These are phyloP conservation scores for Corythornis vintsioides DNA, from an alignment of 2,113 vertebrate genomes.

Conservation along the genomic window DNA sequence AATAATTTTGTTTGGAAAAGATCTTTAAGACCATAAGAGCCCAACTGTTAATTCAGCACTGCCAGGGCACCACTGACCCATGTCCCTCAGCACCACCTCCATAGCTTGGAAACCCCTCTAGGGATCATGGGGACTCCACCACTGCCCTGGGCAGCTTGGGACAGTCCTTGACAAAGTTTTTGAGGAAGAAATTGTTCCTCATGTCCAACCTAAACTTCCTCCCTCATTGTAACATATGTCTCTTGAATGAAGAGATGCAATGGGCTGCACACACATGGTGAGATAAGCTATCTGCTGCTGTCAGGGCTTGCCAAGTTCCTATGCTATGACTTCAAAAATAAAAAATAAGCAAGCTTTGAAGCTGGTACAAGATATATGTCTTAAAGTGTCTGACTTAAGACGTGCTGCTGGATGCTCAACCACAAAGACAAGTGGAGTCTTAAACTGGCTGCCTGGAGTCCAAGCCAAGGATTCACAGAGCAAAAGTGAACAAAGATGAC, in stretches of 20 bases:
- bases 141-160: neutral
- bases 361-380: neutral
- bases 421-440: neutral
- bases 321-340: neutral
- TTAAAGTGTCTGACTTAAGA: neutral
- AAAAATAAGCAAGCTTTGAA: neutral
- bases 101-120: neutral
- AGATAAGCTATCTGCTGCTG: neutral
- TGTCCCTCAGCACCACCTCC: neutral
- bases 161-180: neutral
- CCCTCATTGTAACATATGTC: neutral
- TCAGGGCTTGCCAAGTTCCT: neutral
- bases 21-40: neutral
- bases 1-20: neutral
- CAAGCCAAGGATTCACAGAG: neutral
- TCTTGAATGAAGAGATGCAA: neutral
- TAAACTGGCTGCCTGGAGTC: neutral
- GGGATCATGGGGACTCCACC: neutral
- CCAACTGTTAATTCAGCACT: neutral
- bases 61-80: neutral
- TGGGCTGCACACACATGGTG: accelerated
- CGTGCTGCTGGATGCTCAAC: neutral
- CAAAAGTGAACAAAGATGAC: neutral
- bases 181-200: neutral
- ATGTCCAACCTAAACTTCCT: too few species aligned